phyloP scores from a whole-genome alignment of 2,888 invertebrate genomes.

The Caenorhabditis sulstoni region DNA sequence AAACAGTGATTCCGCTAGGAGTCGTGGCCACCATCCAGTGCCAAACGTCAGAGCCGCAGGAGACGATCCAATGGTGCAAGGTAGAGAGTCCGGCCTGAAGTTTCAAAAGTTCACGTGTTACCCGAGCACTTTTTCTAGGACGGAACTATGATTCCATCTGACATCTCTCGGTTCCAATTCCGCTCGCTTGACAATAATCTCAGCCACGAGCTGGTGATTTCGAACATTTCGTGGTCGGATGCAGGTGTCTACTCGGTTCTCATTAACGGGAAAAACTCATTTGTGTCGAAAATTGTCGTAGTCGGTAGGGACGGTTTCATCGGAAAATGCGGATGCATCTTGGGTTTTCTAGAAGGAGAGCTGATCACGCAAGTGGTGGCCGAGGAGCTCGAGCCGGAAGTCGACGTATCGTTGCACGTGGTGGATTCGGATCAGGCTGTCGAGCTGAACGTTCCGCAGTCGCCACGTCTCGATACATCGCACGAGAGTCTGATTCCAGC shows the following conservation, averaged over 20 bases:
- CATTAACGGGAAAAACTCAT: conserved; percentile 69
- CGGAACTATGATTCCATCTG: conserved; percentile 32
- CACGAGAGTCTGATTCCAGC: conserved; percentile 45
- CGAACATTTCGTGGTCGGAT: conserved; percentile 65
- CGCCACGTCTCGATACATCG: conserved; percentile 39
- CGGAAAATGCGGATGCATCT: background rate
- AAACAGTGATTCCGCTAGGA: conserved; percentile 72
- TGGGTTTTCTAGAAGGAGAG: conserved; percentile 59
- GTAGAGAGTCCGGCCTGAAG: conserved; percentile 24
- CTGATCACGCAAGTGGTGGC: conserved; percentile 64
- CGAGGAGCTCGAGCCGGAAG: conserved; percentile 67
- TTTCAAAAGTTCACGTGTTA: no score
- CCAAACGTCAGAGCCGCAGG: conserved; percentile 68
- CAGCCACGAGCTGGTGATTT: conserved; percentile 71
- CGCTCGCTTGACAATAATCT: conserved; percentile 50
- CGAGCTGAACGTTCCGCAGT: conserved; percentile 50
- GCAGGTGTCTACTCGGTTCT: conserved; percentile 71
- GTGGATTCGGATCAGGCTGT: conserved; percentile 39
- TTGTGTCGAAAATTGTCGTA: conserved; percentile 73
- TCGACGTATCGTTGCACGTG: conserved; percentile 64
- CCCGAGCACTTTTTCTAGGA: conserved; percentile 28
- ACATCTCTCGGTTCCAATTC: conserved; percentile 31
- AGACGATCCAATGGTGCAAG: conserved; percentile 62
- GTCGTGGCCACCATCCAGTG: conserved; percentile 77
- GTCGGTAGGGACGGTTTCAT: conserved; percentile 40